Base-by-base conservation (phyloP, 1,140 invertebrate genomes). In the Venturia canescens region DNA sequence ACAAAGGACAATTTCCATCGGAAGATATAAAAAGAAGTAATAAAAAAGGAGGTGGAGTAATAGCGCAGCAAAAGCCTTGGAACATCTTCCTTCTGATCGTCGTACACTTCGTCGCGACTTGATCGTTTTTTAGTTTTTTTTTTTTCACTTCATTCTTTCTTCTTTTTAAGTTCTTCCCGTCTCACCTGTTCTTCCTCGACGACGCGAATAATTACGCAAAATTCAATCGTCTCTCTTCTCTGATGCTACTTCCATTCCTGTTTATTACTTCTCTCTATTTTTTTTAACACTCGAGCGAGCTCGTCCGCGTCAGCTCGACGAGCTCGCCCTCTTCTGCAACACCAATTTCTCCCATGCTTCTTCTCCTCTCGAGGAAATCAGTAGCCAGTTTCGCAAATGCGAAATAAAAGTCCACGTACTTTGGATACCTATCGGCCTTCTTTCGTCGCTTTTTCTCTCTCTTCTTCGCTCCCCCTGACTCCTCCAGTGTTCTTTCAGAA, bases 1-100 rank as follows among this genome's bases (percentile, higher is more conserved):
- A 76, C 72, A 76, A 76, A 76, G 72, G 72, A 53, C 53, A 76
- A 76, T 76, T 76, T 76, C 72, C 72, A 76, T 76, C 72, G 72
- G 21, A 60, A 23, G 21, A 34, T 13, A 76, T n/a, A 34, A 48
- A 63, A 29, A 27, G 27, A 29, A 74, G 18, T 16, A 57, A 74
- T 1, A 74, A 57, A 74, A 53, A 74, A 74, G 23, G 23, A 72
- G 31, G 23, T 23, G n/a, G 18, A 29, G 66, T 69, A 74, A 53
- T 23, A 74, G 38, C 21, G 71, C 3, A 15, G n/a, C 5, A 57
- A 23, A 50, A 72, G 48, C 27, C n/a, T 18, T 18, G 29, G 23
- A 63, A 31, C 66, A 31, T 69, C 66, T 4, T 63, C 60, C 23
- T 23, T 11, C 13, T 27, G 23, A 23, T 23, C 23, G n/a, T 27